A percentile compares a stretch with the other conserved stretches of the same genome.
Conservation (phyloP, 2,113 vertebrate genomes). For the Larimichthys crocea region DNA sequence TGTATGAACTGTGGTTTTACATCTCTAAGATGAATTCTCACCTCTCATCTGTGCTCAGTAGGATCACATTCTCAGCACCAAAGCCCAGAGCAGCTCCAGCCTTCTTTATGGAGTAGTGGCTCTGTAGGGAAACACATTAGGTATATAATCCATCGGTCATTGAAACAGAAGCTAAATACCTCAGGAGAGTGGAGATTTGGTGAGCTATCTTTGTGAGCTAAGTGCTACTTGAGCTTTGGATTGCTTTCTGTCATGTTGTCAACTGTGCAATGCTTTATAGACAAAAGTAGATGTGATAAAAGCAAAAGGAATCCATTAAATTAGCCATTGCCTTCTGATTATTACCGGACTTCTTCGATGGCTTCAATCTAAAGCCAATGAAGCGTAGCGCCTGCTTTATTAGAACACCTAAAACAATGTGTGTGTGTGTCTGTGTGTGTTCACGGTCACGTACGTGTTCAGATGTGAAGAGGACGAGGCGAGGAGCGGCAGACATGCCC, state of each 20-base stretch:
- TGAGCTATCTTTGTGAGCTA: slow-evolving; percentile 8
- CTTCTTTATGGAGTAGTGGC: slow-evolving; percentile 99
- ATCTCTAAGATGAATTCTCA: slow-evolving; percentile 41
- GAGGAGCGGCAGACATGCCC: slow-evolving; percentile 96
- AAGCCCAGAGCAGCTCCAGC: slow-evolving; percentile 96
- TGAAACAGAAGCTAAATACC: not conserved
- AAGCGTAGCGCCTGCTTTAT: slow-evolving; percentile 36
- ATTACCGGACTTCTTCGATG: slow-evolving; percentile 25
- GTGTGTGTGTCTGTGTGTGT: slow-evolving; percentile 7
- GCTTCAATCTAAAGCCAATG: slow-evolving; percentile 39
- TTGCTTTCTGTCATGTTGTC: slow-evolving; percentile 10
- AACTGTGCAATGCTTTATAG: not conserved
- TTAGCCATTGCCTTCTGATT: slow-evolving; percentile 14
- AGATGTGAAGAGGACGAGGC: slow-evolving; percentile 97
- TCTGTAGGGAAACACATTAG: slow-evolving; percentile 83
- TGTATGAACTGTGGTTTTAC: not conserved
- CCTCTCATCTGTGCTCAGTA: slow-evolving; percentile 97
- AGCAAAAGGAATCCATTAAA: slow-evolving; percentile 21
- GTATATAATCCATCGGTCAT: not conserved
- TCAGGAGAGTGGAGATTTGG: not conserved
- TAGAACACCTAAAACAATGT: slow-evolving; percentile 21
- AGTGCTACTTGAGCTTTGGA: slow-evolving; percentile 2
- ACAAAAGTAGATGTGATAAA: slow-evolving; percentile 36
- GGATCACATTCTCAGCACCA: slow-evolving; percentile 95
- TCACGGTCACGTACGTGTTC: slow-evolving; percentile 89